Conservation (phyloP, 2,797 vertebrate genomes). For the Anabas testudineus region DNA sequence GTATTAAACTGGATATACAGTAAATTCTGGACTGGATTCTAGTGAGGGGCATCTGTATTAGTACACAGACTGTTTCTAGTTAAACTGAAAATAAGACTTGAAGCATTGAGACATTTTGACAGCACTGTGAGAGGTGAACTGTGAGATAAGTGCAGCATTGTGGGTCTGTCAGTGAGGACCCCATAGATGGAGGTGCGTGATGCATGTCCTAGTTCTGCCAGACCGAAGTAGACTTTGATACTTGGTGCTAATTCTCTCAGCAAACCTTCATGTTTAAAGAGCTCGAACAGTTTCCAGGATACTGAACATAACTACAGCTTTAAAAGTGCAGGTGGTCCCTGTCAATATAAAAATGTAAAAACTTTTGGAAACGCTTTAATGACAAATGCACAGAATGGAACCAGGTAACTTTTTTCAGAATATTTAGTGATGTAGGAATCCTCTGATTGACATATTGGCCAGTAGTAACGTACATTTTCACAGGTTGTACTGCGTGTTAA, state of each 20-base stretch:
- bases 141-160: not conserved
- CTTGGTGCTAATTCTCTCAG: slow-evolving; percentile 80
- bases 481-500: slow-evolving; percentile 2
- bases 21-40: no score
- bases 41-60: no score
- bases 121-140: not conserved
- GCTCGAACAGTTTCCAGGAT: slow-evolving; percentile 1
- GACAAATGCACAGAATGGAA: not conserved
- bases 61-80: not conserved
- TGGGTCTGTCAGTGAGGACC: slow-evolving; percentile 22
- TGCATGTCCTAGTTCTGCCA: slow-evolving; percentile 64
- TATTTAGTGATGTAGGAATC: not conserved
- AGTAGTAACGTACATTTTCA: slow-evolving; percentile 2
- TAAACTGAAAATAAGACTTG: not conserved
- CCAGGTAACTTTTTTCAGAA: not conserved
- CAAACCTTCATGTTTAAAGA: slow-evolving; percentile 73
- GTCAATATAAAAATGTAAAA: not conserved
- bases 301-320: slow-evolving; percentile 26
- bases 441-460: not conserved
- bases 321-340: not conserved
- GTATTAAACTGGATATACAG: no score
- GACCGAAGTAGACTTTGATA: slow-evolving; percentile 61
- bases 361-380: not conserved
- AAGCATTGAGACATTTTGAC: not conserved
- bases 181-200: slow-evolving; percentile 28